Evolutionary conservation across 2,797 vertebrate genomes (phyloP), one percentile per base, ranked within the genome.

Genomic region (Tarsius wallacei): DNA sequence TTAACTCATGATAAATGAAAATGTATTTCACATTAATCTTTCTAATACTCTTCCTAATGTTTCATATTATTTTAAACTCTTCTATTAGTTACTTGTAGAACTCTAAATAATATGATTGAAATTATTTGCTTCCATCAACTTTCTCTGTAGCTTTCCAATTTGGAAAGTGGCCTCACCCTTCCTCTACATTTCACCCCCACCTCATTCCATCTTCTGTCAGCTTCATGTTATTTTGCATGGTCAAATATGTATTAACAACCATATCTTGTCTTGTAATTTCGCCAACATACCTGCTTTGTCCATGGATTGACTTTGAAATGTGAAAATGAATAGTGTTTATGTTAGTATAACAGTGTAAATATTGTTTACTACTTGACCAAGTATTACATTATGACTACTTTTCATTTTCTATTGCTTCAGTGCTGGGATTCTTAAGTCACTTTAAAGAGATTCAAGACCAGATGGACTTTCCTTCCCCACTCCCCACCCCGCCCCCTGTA

Each of bases 21-120:
- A 73, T 51, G 78, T 77, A 73, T 63, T 61, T 95, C 31, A 22
- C 16, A 55, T 53, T 64, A 83, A 91, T 19, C 26, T 83, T 90
- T 91, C 22, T 9, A 63, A 63, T 77, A 15, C 2, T 90, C 28
- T 90, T 96, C 28, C 19, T 6, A 91, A 57, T 81, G 33, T 61
- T 90, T 94, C 59, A 15, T 24, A 11, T 74, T 66, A 47, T 55
- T 96, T 94, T 91, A 66, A 80, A 80, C 14, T 59, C 26, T 87
- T 94, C 63, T 31, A 21, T 76, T 71, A n/a, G 15, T n/a, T 77
- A 33, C 19, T 59, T 90, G 82, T 49, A 21, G 83, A 49, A 16
- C 17, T 17, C 83, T 83, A 78, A 94, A 78, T 77, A 90, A 22
- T 42, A 5, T 24, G 12, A 77, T 78, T 78, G 36, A 31, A n/a